These are phyloP conservation scores for Chlorops oryzae DNA, from an alignment of 1,140 invertebrate genomes.

Conservation along the genomic window DNA sequence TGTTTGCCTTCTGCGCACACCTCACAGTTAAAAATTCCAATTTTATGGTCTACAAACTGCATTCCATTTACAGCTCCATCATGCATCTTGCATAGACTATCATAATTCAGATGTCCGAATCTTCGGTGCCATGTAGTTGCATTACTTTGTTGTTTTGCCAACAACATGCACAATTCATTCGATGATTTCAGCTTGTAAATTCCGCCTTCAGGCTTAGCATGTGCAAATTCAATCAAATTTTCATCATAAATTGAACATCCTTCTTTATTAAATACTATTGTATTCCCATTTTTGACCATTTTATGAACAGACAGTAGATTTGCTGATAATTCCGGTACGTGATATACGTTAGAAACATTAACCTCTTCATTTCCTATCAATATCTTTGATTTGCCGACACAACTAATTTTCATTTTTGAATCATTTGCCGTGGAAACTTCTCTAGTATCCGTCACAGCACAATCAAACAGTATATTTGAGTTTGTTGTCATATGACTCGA, in stretches of 20 bases:
- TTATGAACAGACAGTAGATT: conserved; percentile 9
- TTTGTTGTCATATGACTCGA: too few species aligned
- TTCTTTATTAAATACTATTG: conserved; percentile 1
- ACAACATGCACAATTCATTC: conserved; percentile 1
- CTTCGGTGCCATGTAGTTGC: conserved; percentile 11
- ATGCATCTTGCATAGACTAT: conserved; percentile 1
- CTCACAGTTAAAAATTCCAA: background rate
- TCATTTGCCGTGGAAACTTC: conserved; percentile 36
- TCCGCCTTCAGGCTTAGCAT: conserved; percentile 1
- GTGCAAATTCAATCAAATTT: background rate
- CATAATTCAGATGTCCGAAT: conserved; percentile 8
- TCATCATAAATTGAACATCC: conserved; percentile 3
- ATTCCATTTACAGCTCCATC: conserved; percentile 4
- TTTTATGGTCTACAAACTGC: background rate
- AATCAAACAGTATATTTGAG: conserved; percentile 13
- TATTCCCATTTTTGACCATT: conserved; percentile 5
- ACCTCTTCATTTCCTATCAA: too few species aligned
- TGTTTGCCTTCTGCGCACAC: too few species aligned
- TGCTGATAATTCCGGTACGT: conserved; percentile 4
- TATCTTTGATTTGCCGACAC: conserved; percentile 26
- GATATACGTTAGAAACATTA: conserved; percentile 6
- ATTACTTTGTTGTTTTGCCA: background rate
- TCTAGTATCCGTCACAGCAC: conserved; percentile 14
- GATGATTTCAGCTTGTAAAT: conserved; percentile 5
- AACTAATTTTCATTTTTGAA: conserved; percentile 24